Evolutionary conservation across 2,113 vertebrate genomes (phyloP).

Genomic region (Probosciger aterrimus): DNA sequence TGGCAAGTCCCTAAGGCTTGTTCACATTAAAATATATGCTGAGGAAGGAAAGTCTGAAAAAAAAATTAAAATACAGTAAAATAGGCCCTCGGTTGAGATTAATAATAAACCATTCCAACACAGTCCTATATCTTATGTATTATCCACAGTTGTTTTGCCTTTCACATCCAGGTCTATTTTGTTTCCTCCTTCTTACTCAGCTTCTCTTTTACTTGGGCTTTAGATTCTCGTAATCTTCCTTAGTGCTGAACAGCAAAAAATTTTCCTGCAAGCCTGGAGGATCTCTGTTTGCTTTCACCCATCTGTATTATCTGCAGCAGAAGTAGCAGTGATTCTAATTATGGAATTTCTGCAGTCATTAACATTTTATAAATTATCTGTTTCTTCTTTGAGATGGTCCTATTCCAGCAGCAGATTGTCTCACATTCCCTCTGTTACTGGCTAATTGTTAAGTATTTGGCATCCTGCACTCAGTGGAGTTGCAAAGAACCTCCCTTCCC

Average conservation of each 20-base stretch:
- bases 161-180: neutral
- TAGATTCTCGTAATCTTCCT: neutral
- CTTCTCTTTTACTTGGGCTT: neutral
- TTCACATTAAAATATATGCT: neutral
- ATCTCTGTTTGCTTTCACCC: conserved; percentile 16
- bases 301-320: conserved; percentile 6
- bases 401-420: neutral
- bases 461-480: neutral
- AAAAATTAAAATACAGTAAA: neutral
- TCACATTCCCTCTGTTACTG: neutral
- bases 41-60: neutral
- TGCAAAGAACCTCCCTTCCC: neutral
- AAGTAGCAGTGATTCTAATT: conserved; percentile 37
- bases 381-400: conserved; percentile 2
- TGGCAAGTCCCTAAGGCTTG: neutral
- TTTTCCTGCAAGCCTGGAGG: neutral
- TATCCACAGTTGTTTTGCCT: neutral
- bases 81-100: neutral
- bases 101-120: neutral
- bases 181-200: neutral
- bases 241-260: neutral
- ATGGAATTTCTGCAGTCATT: conserved; percentile 30
- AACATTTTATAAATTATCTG: conserved; percentile 17
- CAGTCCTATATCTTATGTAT: neutral
- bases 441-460: neutral